Base-by-base conservation (phyloP, 2,113 vertebrate species). In the Callithrix jacchus region DNA sequence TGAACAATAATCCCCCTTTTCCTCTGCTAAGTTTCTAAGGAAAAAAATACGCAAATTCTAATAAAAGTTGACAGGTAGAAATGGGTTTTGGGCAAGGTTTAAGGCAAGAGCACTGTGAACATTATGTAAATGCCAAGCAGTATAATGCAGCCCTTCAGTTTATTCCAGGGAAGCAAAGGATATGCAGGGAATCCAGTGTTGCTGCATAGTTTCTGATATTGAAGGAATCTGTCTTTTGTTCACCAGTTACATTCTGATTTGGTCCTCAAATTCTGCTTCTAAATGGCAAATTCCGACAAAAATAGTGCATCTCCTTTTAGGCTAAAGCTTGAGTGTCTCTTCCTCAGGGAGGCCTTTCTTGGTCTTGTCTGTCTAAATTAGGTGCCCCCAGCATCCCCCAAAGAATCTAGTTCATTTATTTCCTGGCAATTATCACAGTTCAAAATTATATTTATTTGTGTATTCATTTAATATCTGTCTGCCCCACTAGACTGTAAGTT, bases 41-140 rank as follows among this genome's bases (percentile, higher is more conserved):
- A 91, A 95, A 93, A 93, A 97, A 92, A 96, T 85, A 95, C 96
- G 90, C 95, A 97, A 96, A 97, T 96, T 94, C 66, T 94, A 77
- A 87, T 87, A 91, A 77, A 96, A 95, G 93, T 77, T 93, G 96
- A 93, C 92, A 90, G 89, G 61, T 95, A 93, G 84, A 96, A 96
- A 97, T 89, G 87, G 77, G 37, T 93, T 97, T 97, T 93, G 93
- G 96, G 90, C 95, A 90, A 90, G 58, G 87, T 93, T 94, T 58
- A 61, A 96, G 94, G 84, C 85, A 87, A 82, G 52, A 93, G 92
- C 94, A 20, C 81, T 56, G 79, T 52, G 95, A 93, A 47, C 92
- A 79, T 97, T 96, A 86, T 95, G 89, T 81, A 94, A 97, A 96
- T 96, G 97, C 74, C 95, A 95, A 68, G 49, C 45, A 87, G 17